phyloP scores from a whole-genome alignment of 2,888 invertebrate genomes.

The Drosophila mimica region DNA sequence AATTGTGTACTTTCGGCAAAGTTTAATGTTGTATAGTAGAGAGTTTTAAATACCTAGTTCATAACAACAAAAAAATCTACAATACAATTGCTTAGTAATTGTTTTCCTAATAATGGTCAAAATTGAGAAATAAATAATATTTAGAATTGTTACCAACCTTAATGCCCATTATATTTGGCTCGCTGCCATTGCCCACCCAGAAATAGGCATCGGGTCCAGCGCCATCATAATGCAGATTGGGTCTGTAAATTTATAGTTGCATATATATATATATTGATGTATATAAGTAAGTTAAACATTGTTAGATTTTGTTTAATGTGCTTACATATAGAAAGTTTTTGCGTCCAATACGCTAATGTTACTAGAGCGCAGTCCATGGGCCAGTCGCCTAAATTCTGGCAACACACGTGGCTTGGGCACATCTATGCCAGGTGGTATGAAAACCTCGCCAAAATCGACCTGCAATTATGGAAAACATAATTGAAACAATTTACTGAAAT shows the following conservation, averaged over 20 bases:
- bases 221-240: constrained; percentile 96
- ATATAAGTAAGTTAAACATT: neutral
- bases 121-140: neutral
- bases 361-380: constrained; percentile 95
- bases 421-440: constrained; percentile 90
- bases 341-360: constrained; percentile 96
- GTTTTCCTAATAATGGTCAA: neutral
- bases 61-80: neutral
- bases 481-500: neutral
- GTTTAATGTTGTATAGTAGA: no score
- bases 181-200: constrained; percentile 95
- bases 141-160: constrained; percentile 86
- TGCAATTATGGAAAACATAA: constrained; percentile 82
- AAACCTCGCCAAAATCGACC: constrained; percentile 96
- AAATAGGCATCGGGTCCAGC: constrained; percentile 97
- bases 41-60: neutral
- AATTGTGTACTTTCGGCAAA: no score
- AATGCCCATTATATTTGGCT: constrained; percentile 92
- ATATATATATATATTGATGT: neutral
- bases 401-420: constrained; percentile 92
- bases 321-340: constrained; percentile 89
- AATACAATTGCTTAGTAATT: neutral
- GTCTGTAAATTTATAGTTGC: constrained; percentile 87
- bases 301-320: neutral
- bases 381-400: constrained; percentile 94